These are phyloP conservation scores for Argentina silus DNA, from an alignment of 2,797 vertebrate species.

Conservation along the genomic window DNA sequence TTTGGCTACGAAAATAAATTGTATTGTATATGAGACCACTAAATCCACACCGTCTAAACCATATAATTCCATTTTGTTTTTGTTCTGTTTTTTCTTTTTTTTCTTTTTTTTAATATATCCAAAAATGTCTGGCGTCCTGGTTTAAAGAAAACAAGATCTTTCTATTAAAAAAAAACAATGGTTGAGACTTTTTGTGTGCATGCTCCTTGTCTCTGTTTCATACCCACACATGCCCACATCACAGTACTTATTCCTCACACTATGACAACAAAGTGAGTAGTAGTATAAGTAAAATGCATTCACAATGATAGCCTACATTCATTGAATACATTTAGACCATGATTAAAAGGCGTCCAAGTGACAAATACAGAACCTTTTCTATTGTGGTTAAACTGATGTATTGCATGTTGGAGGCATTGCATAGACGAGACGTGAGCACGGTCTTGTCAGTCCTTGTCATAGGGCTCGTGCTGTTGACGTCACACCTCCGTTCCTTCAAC, in stretches of 20 bases:
- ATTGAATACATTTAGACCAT: too few relatives aligned
- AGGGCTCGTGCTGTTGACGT: too few relatives aligned
- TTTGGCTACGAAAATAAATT: constrained; percentile 80
- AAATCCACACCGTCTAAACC: constrained; percentile 83
- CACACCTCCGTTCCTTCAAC: background rate
- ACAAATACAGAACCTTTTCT: background rate
- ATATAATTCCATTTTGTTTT: constrained; percentile 81
- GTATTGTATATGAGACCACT: constrained; percentile 85
- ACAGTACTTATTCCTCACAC: too few relatives aligned
- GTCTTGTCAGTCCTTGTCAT: too few relatives aligned
- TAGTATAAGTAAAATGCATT: background rate
- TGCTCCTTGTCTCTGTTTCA: background rate
- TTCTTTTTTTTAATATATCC: constrained; percentile 74
- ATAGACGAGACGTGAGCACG: too few relatives aligned
- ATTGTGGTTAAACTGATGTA: too few relatives aligned
- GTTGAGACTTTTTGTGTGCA: constrained; percentile 68
- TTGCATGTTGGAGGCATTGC: background rate
- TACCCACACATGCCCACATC: background rate
- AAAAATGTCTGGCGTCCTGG: constrained; percentile 84
- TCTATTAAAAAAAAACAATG: constrained; percentile 81
- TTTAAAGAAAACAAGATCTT: constrained; percentile 84
- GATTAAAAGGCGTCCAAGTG: background rate
- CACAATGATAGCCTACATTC: too few relatives aligned
- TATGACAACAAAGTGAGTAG: too few relatives aligned
- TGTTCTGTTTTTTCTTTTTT: constrained; percentile 58